These are phyloP conservation scores for Coranthus polyacanthus DNA, from an alignment of 2,797 vertebrate species.

Conservation along the genomic window DNA sequence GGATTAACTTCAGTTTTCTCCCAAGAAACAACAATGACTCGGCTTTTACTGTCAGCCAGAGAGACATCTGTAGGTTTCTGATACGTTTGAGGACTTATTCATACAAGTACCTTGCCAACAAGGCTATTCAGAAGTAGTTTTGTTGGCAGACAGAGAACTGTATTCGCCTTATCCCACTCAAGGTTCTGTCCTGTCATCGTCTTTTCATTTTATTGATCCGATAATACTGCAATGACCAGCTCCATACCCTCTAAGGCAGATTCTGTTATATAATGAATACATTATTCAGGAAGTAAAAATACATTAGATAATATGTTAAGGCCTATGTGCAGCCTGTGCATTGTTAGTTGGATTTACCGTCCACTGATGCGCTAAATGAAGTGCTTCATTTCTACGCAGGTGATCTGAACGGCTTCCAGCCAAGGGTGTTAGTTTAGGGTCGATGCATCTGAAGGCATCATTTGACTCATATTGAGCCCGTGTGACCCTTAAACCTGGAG, in stretches of 20 bases:
- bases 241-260: background rate
- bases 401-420: slow-evolving; percentile 3
- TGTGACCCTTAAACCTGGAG: slow-evolving; percentile 25
- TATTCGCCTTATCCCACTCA: slow-evolving; percentile 23
- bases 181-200: slow-evolving; percentile 26
- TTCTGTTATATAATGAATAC: slow-evolving; percentile 16
- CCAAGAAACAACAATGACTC: background rate
- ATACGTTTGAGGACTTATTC: background rate
- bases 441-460: slow-evolving; percentile 33
- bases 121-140: background rate
- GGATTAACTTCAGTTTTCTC: slow-evolving; percentile 16
- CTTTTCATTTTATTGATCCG: slow-evolving; percentile 48
- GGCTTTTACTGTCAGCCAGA: background rate
- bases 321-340: slow-evolving; percentile 3
- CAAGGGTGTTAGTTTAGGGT: slow-evolving; percentile 28
- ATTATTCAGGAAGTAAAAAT: background rate
- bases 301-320: slow-evolving; percentile 17
- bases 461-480: slow-evolving; percentile 32
- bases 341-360: slow-evolving; percentile 41
- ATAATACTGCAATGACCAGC: slow-evolving; percentile 10
- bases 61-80: background rate
- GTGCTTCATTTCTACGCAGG: background rate
- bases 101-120: background rate
- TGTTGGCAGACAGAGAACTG: slow-evolving; percentile 1
- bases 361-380: slow-evolving; percentile 35